Percentiles rank a stretch among this genome's conserved stretches.
Conservation (phyloP, 2,113 vertebrate species). For the Corvus cornix region DNA sequence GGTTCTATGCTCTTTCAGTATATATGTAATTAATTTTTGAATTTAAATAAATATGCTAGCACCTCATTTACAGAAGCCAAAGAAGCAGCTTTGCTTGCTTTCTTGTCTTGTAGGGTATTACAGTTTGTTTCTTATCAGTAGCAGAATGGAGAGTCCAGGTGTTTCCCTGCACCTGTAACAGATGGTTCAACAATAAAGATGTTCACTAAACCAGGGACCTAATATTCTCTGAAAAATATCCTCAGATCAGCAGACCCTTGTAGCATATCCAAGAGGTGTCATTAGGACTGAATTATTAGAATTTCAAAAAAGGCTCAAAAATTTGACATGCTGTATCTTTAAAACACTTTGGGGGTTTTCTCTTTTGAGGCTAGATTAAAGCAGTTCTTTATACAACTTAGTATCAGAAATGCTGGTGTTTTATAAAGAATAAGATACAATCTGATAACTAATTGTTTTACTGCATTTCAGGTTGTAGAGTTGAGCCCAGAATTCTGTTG, state of each 20-base stretch:
- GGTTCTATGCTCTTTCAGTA: background rate
- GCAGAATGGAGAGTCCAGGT: background rate
- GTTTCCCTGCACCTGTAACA: background rate
- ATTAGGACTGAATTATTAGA: background rate
- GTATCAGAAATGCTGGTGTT: background rate
- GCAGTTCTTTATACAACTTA: background rate
- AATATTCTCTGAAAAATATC: background rate
- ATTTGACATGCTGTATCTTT: background rate
- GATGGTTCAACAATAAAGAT: background rate
- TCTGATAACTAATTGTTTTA: background rate
- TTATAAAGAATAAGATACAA: background rate
- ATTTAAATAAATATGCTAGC: background rate
- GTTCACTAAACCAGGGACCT: background rate
- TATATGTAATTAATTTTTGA: background rate
- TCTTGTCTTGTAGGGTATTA: background rate
- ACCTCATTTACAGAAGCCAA: background rate
- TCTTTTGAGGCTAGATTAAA: background rate
- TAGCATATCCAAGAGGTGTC: background rate
- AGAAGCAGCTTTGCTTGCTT: background rate
- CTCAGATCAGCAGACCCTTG: background rate
- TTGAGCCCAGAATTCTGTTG: background rate
- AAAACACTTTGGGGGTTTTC: background rate
- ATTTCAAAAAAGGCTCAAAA: background rate
- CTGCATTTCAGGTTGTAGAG: background rate
- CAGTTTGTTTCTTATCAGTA: background rate